Evolutionary conservation across 2,888 invertebrate genomes (phyloP), one percentile per base, ranked within the genome.

Genomic region (Elmis aenea): DNA sequence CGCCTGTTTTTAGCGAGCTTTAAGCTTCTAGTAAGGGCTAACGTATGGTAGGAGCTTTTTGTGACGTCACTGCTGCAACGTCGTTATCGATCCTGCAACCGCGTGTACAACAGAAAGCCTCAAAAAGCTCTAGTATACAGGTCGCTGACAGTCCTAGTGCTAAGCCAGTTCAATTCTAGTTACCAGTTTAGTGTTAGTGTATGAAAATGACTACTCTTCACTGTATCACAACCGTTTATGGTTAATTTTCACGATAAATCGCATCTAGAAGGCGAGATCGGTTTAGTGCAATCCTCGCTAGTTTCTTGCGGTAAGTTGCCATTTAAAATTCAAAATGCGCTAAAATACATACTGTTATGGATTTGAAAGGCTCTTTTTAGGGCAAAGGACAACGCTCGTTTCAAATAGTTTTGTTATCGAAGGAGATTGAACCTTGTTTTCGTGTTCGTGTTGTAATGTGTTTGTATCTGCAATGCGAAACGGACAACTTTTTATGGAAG

Each of bases 51-150:
- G n/a, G 41, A 46, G 50, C 48, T 37, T 48, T 40, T 42, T 49
- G 58, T 67, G 65, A 67, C 67, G 65, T 67, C 65, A 67, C 58
- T 66, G n/a, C n/a, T n/a, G 66, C 67, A 65, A 64, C 65, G 62
- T 61, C 62, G 62, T 58, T 65, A 67, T 67, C 66, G 67, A 67
- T 67, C 59, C 39, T 36, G 40, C 38, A 50, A 63, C 64, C 64
- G 64, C 66, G 66, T 65, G 66, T 62, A 54, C 54, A 51, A 50
- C 58, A 50, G 55, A 58, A 59, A 57, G 57, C 54, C 50, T 48
- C 47, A 41, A 54, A 56, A 54, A 52, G 52, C 50, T 48, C 51
- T 37, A 42, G 48, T 49, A 47, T 38, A 43, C 50, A 45, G 51
- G 40, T 46, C 48, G 46, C 46, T 35, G 22, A 44, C 42, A 43